These are phyloP conservation scores for Catonia carolina DNA, from an alignment of 2,888 invertebrate species.

Conservation along the genomic window DNA sequence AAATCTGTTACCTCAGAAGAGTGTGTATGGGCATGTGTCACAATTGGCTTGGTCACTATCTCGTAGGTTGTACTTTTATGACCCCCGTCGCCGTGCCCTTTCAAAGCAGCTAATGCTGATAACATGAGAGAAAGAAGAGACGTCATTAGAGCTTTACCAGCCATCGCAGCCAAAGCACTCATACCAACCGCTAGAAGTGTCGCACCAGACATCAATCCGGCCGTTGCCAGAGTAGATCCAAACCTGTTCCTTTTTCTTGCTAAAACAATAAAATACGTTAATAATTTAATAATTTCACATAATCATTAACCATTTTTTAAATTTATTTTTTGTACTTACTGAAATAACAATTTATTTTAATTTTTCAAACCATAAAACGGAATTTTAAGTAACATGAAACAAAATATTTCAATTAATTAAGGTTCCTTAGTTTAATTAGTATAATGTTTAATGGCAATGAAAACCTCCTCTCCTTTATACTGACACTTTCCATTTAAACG, in stretches of 20 bases:
- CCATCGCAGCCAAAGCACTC: constrained; percentile 67
- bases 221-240: constrained; percentile 45
- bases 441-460: no score
- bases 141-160: constrained; percentile 78
- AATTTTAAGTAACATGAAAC: no score
- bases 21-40: constrained; percentile 62
- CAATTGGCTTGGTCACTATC: constrained; percentile 74
- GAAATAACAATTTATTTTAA: no score
- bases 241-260: constrained; percentile 41
- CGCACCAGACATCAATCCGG: constrained; percentile 56
- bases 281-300: no score
- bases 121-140: constrained; percentile 71
- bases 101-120: constrained; percentile 69
- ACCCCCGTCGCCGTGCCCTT: constrained; percentile 42
- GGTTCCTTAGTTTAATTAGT: no score
- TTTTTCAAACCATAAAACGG: no score
- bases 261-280: no score
- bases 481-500: no score
- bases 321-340: background rate
- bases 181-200: constrained; percentile 66
- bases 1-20: constrained; percentile 58
- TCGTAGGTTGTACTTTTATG: constrained; percentile 64
- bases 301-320: background rate
- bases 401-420: no score
- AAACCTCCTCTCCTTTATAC: no score